phyloP scores from a whole-genome alignment of 2,797 vertebrate genomes.

The Acipenser oxyrinchus region DNA sequence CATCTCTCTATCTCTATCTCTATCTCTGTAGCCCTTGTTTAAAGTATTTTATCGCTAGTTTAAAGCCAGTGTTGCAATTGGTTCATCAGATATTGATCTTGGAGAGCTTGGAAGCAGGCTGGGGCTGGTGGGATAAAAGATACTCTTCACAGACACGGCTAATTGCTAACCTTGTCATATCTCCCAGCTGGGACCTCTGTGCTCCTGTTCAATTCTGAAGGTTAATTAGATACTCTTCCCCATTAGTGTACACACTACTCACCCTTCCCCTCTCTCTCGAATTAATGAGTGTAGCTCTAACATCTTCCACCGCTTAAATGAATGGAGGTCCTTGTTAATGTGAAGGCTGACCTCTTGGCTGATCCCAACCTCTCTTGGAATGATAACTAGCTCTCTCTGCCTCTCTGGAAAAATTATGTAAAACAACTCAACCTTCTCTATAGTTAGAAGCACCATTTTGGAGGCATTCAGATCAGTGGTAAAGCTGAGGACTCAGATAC shows the following conservation, averaged over 20 bases:
- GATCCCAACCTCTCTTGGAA: slow-evolving; percentile 19
- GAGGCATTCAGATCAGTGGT: no score
- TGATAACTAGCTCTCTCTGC: slow-evolving; percentile 31
- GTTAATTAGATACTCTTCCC: slow-evolving; percentile 15
- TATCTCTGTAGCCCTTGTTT: no score
- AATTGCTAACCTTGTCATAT: slow-evolving; percentile 6
- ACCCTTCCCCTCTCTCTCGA: slow-evolving; percentile 20
- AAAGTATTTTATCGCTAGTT: no score
- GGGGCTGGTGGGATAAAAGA: background rate
- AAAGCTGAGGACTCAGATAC: no score
- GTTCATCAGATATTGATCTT: background rate
- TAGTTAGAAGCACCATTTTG: no score
- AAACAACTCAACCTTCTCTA: no score
- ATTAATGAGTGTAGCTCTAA: slow-evolving; percentile 30
- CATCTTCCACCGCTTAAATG: slow-evolving; percentile 29
- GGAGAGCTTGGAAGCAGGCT: background rate
- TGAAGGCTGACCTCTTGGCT: slow-evolving; percentile 20
- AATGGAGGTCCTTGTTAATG: slow-evolving; percentile 24
- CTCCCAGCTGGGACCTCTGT: background rate
- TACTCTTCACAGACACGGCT: background rate
- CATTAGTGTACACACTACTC: slow-evolving; percentile 18
- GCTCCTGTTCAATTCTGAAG: background rate
- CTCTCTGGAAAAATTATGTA: no score
- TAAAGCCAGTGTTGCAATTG: background rate
- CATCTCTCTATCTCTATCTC: no score